phyloP scores from a whole-genome alignment of 2,888 invertebrate species.

The Sympetrum striolatum region DNA sequence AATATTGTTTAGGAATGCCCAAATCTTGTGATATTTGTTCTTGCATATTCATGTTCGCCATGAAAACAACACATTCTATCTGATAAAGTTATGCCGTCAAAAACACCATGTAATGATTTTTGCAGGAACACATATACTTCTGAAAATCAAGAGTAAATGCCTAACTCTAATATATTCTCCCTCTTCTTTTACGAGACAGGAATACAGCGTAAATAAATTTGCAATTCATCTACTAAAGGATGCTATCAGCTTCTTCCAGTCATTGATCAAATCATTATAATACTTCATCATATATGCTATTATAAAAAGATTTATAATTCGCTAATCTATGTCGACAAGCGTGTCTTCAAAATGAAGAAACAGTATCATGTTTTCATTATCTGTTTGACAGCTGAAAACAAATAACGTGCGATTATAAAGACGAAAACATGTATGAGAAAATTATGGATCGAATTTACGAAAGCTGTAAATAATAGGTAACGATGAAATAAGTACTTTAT shows the following conservation, averaged over 20 bases:
- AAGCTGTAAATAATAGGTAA: too few species aligned
- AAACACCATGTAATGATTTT: neutral
- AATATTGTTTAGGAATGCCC: constrained; percentile 73
- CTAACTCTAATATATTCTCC: neutral
- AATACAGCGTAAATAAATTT: neutral
- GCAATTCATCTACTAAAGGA: neutral
- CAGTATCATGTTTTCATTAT: neutral
- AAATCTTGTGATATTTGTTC: constrained; percentile 74
- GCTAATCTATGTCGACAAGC: neutral
- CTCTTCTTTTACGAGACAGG: neutral
- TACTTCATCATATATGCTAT: neutral
- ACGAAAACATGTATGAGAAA: neutral
- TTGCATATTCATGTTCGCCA: constrained; percentile 61
- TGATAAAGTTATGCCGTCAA: neutral
- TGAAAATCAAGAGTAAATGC: neutral
- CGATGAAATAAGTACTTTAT: too few species aligned
- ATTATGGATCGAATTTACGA: neutral
- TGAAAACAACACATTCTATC: constrained; percentile 47
- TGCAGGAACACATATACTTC: neutral
- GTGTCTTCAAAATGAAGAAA: neutral
- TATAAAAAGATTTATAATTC: neutral
- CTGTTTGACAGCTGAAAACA: constrained; percentile 7
- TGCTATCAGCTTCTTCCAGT: neutral
- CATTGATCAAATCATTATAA: neutral
- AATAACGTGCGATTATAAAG: neutral